These are phyloP conservation scores for Pedicia rivosa DNA, from an alignment of 2,888 invertebrate genomes.

Conservation along the genomic window DNA sequence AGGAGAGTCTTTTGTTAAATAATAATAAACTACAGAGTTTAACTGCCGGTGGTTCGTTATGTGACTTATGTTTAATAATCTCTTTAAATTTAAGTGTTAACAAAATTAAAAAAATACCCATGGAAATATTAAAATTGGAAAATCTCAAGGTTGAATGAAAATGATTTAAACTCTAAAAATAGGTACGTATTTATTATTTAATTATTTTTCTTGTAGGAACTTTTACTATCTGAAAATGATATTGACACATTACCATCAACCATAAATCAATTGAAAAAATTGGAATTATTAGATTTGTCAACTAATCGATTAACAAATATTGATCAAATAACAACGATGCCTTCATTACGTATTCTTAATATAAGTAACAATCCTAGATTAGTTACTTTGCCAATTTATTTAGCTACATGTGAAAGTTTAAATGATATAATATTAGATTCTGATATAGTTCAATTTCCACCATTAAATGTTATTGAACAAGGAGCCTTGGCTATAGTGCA, in stretches of 20 bases:
- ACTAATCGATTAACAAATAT: slow-evolving; percentile 45
- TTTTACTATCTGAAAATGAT: slow-evolving; percentile 57
- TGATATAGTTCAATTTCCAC: slow-evolving; percentile 47
- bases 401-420: slow-evolving; percentile 48
- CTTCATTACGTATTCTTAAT: slow-evolving; percentile 41
- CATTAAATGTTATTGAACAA: slow-evolving; percentile 37
- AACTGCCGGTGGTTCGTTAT: slow-evolving; percentile 52
- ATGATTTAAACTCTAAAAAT: slow-evolving; percentile 10
- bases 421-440: slow-evolving; percentile 43
- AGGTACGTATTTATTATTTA: slow-evolving; percentile 8
- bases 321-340: slow-evolving; percentile 27
- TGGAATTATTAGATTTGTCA: slow-evolving; percentile 53
- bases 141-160: slow-evolving; percentile 43
- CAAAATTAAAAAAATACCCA: slow-evolving; percentile 43
- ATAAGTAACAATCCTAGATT: slow-evolving; percentile 42
- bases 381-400: slow-evolving; percentile 41
- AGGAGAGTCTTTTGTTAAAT: slow-evolving; percentile 48
- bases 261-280: slow-evolving; percentile 42
- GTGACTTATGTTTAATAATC: slow-evolving; percentile 49
- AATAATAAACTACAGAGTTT: slow-evolving; percentile 52
- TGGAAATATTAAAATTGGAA: slow-evolving; percentile 44
- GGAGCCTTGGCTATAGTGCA: slow-evolving; percentile 49
- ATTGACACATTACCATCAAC: slow-evolving; percentile 51
- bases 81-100: slow-evolving; percentile 51
- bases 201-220: slow-evolving; percentile 36